A percentile compares a stretch with the other conserved stretches of the same genome.
These are phyloP conservation scores for Corynorhinus townsendii DNA, from an alignment of 2,113 vertebrate species.

Conservation along the genomic window DNA sequence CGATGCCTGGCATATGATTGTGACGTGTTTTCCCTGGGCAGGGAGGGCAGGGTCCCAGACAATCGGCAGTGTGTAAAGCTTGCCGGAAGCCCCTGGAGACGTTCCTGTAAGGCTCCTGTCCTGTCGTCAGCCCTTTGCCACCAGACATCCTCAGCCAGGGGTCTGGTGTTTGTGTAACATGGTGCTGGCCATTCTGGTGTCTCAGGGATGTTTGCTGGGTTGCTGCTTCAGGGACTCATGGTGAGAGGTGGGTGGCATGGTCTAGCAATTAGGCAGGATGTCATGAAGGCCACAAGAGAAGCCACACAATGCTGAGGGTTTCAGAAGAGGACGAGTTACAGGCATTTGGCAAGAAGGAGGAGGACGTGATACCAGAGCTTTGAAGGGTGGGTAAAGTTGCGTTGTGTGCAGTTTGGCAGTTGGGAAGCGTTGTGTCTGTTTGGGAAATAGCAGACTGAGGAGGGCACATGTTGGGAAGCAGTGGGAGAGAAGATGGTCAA, in stretches of 20 bases:
- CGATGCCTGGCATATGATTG: fast-evolving
- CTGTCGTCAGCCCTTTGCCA: neutral
- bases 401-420: neutral
- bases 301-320: neutral
- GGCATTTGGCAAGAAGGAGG: neutral
- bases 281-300: neutral
- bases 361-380: neutral
- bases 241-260: too few relatives aligned
- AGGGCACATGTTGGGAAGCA: neutral
- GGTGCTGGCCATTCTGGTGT: neutral
- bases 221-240: neutral
- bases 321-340: neutral
- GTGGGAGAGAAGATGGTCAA: neutral
- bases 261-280: neutral
- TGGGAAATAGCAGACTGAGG: neutral
- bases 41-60: neutral
- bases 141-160: neutral
- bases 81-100: neutral
- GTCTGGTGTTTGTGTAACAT: neutral
- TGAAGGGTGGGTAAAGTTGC: neutral
- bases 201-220: neutral
- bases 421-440: neutral
- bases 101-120: neutral
- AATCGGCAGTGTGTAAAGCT: neutral
- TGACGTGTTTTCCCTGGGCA: neutral